Conservation (phyloP, 2,888 invertebrate genomes). For the Lasioglossum marginatum region DNA sequence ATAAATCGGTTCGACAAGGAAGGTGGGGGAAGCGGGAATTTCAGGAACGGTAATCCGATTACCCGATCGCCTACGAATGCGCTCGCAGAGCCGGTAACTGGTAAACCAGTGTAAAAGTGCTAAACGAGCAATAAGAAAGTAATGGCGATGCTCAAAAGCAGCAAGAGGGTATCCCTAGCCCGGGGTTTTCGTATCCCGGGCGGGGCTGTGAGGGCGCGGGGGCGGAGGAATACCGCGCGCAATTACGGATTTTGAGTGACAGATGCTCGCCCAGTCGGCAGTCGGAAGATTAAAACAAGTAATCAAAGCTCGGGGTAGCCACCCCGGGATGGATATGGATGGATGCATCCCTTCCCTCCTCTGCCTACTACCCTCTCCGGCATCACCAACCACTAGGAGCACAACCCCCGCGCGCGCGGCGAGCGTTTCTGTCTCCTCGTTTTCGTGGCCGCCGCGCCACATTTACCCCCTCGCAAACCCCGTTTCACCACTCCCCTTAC, state of each 20-base stretch:
- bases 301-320: constrained; percentile 83
- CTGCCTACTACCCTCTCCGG: neutral
- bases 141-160: constrained; percentile 66
- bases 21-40: neutral
- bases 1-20: neutral
- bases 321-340: constrained; percentile 82
- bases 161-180: constrained; percentile 37
- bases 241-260: constrained; percentile 84
- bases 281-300: constrained; percentile 85
- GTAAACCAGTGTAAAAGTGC: constrained; percentile 62
- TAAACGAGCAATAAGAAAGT: constrained; percentile 79
- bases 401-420: neutral
- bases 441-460: constrained; percentile 56
- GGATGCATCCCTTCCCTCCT: constrained; percentile 74
- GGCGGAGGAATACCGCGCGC: constrained; percentile 73
- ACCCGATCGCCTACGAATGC: constrained; percentile 45
- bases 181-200: constrained; percentile 10
- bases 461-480: constrained; percentile 51
- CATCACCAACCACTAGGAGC: neutral
- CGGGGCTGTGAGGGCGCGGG: constrained; percentile 1
- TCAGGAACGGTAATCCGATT: constrained; percentile 50
- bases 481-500: neutral
- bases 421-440: constrained; percentile 57
- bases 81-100: constrained; percentile 20
- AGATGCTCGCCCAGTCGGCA: constrained; percentile 84